phyloP scores from a whole-genome alignment of 2,888 invertebrate genomes.

The Cheilosia urbana region DNA sequence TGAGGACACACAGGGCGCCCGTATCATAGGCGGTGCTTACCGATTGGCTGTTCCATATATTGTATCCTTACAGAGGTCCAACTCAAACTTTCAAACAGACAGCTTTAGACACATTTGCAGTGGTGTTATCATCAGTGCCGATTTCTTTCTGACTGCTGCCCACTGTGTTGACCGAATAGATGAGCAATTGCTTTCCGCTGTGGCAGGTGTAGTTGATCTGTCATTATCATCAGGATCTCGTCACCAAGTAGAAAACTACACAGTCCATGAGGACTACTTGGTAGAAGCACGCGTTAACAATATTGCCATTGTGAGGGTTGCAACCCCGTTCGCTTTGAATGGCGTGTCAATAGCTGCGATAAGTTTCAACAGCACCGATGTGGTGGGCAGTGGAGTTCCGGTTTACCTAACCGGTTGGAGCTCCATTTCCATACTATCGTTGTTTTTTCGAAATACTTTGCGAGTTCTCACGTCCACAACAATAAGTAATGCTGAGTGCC shows the following conservation, averaged over 20 bases:
- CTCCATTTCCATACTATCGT: neutral
- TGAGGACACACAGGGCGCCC: neutral
- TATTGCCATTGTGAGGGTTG: slow-evolving; percentile 12
- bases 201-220: slow-evolving; percentile 3
- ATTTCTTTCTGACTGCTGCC: slow-evolving; percentile 8
- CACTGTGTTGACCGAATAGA: neutral
- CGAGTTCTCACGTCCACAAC: neutral
- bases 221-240: neutral
- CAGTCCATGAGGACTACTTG: neutral
- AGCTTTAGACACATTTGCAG: neutral
- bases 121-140: neutral
- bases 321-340: neutral
- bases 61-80: neutral
- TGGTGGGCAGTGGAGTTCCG: neutral
- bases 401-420: neutral
- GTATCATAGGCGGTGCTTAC: neutral
- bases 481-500: neutral
- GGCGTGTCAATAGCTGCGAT: neutral
- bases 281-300: neutral
- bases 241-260: neutral
- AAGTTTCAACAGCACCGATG: neutral
- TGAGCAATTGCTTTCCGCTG: neutral
- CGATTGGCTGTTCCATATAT: neutral
- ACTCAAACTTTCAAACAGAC: neutral
- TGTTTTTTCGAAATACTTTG: neutral